A percentile compares a stretch with the other conserved stretches of the same genome.
These are phyloP conservation scores for Hyperopisus bebe DNA, from an alignment of 2,113 vertebrate genomes.

Conservation along the genomic window DNA sequence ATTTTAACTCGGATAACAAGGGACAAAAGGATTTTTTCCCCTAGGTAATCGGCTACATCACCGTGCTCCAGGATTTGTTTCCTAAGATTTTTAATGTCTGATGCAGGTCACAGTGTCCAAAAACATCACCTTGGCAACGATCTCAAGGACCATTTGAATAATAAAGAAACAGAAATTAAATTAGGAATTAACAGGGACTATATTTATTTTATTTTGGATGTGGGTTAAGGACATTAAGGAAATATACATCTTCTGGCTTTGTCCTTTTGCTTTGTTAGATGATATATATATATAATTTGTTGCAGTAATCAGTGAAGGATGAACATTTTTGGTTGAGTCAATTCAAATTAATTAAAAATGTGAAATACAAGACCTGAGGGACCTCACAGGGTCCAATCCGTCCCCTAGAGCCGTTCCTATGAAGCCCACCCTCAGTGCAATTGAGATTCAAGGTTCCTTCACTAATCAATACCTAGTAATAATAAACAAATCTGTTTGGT, in stretches of 20 bases:
- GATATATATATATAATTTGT: neutral
- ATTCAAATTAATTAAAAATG: neutral
- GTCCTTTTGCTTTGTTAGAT: neutral
- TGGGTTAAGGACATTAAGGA: neutral
- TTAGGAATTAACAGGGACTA: neutral
- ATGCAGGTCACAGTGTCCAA: neutral
- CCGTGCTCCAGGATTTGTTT: neutral
- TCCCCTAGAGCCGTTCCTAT: neutral
- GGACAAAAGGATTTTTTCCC: neutral
- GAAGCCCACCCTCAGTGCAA: neutral
- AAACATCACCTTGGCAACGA: neutral
- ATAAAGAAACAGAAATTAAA: neutral
- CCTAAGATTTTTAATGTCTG: neutral
- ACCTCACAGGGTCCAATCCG: neutral
- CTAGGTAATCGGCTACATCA: neutral
- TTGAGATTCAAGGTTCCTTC: constrained; percentile 13
- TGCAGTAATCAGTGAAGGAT: neutral
- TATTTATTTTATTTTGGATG: neutral
- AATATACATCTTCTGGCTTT: neutral
- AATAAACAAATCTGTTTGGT: constrained; percentile 15
- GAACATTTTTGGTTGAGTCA: neutral
- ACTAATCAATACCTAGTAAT: constrained; percentile 17
- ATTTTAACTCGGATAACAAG: neutral
- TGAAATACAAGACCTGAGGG: neutral
- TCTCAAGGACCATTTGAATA: constrained; percentile 8